Conservation (phyloP, 2,888 invertebrate genomes). For the Eilema sororculum region DNA sequence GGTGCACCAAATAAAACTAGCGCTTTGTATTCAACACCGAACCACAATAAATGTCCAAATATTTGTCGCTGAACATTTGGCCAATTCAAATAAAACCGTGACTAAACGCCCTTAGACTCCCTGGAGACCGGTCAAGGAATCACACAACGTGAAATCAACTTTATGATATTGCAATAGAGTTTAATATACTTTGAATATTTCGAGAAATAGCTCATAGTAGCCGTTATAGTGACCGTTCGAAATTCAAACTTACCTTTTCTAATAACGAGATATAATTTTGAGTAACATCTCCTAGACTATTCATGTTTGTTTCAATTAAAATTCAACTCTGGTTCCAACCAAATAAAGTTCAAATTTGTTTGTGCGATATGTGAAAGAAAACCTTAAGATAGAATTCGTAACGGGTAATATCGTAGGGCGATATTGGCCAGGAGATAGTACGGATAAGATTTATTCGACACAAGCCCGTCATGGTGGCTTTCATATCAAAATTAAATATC, state of each 20-base stretch:
- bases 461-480: slow-evolving; percentile 75
- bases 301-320: not conserved
- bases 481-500: slow-evolving; percentile 86
- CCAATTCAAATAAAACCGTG: slow-evolving; percentile 85
- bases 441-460: slow-evolving; percentile 82
- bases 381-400: slow-evolving; percentile 77
- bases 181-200: slow-evolving; percentile 19
- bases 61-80: slow-evolving; percentile 82
- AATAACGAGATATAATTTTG: slow-evolving; percentile 50
- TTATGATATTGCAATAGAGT: slow-evolving; percentile 30
- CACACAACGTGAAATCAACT: slow-evolving; percentile 43
- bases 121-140: slow-evolving; percentile 78
- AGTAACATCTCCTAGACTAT: slow-evolving; percentile 39
- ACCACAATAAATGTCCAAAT: slow-evolving; percentile 85
- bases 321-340: accelerated
- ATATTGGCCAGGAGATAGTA: slow-evolving; percentile 80
- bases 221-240: slow-evolving; percentile 43
- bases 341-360: slow-evolving; percentile 43
- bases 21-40: slow-evolving; percentile 83
- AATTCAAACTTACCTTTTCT: slow-evolving; percentile 47
- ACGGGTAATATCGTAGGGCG: slow-evolving; percentile 83
- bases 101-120: slow-evolving; percentile 81
- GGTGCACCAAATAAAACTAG: slow-evolving; percentile 72
- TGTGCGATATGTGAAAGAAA: slow-evolving; percentile 61
- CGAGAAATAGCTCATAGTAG: slow-evolving; percentile 15